These are phyloP conservation scores for Eulacestoma nigropectus DNA, from an alignment of 2,113 vertebrate species.

Conservation along the genomic window DNA sequence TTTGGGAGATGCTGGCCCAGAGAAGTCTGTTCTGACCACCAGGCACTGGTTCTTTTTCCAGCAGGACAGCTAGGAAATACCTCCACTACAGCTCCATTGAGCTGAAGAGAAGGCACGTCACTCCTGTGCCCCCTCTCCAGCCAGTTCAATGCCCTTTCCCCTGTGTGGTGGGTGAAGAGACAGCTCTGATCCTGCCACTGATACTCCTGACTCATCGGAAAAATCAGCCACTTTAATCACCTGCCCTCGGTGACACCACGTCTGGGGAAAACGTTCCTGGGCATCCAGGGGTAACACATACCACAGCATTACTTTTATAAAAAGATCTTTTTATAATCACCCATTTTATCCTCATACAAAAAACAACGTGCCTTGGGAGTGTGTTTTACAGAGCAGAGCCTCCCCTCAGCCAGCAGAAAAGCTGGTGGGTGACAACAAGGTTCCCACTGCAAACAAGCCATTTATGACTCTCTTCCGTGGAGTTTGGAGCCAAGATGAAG, in stretches of 20 bases:
- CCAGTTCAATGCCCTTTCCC: rapidly evolving
- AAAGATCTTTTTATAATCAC: neutral
- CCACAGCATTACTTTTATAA: neutral
- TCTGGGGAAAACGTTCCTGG: neutral
- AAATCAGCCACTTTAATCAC: neutral
- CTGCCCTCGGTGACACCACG: rapidly evolving
- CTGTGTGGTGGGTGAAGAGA: neutral
- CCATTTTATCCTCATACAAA: neutral
- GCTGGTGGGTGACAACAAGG: slow-evolving; percentile 20
- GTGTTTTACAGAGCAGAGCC: neutral
- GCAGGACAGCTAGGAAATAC: neutral
- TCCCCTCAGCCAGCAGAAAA: slow-evolving; percentile 36
- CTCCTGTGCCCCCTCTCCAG: rapidly evolving
- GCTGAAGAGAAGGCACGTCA: neutral
- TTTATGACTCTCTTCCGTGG: slow-evolving; percentile 75
- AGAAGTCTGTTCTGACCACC: neutral
- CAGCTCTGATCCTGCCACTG: neutral
- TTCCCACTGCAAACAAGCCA: slow-evolving; percentile 61
- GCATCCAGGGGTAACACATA: rapidly evolving
- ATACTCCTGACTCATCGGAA: rapidly evolving
- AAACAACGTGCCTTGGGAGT: rapidly evolving
- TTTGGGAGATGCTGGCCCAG: neutral
- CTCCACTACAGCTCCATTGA: neutral
- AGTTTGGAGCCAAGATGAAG: slow-evolving; percentile 75
- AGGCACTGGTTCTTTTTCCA: neutral